Conservation (phyloP, 2,113 vertebrate genomes). For the Oreocharis arfaki region DNA sequence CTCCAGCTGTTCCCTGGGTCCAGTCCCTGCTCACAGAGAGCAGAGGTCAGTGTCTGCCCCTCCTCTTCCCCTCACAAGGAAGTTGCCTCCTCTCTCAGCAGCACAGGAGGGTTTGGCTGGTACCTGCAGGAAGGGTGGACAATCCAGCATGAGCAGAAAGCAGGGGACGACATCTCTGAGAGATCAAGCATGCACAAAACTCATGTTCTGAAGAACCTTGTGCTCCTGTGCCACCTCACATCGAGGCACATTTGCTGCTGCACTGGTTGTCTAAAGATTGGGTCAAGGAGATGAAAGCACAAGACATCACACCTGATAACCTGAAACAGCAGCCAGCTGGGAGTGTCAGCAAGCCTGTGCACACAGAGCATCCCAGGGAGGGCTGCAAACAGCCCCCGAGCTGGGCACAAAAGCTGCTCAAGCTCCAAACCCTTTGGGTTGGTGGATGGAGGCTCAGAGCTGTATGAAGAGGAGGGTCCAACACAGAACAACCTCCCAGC, state of each 20-base stretch:
- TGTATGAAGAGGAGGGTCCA: fast-evolving
- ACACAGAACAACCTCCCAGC: neutral
- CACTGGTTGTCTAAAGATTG: neutral
- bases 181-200: neutral
- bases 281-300: neutral
- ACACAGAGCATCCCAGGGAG: neutral
- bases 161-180: neutral
- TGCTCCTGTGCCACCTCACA: neutral
- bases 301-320: neutral
- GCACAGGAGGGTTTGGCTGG: neutral
- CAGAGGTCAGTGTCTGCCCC: neutral
- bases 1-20: fast-evolving
- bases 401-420: neutral
- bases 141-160: neutral
- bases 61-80: neutral
- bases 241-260: neutral
- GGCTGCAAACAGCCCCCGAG: neutral
- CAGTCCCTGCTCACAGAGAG: neutral
- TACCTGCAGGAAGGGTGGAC: neutral
- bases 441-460: neutral
- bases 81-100: neutral
- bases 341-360: neutral
- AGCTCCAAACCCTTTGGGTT: fast-evolving
- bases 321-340: neutral
- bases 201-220: neutral